Conservation (phyloP, 2,888 invertebrate genomes). For the Ethmia dodecea region DNA sequence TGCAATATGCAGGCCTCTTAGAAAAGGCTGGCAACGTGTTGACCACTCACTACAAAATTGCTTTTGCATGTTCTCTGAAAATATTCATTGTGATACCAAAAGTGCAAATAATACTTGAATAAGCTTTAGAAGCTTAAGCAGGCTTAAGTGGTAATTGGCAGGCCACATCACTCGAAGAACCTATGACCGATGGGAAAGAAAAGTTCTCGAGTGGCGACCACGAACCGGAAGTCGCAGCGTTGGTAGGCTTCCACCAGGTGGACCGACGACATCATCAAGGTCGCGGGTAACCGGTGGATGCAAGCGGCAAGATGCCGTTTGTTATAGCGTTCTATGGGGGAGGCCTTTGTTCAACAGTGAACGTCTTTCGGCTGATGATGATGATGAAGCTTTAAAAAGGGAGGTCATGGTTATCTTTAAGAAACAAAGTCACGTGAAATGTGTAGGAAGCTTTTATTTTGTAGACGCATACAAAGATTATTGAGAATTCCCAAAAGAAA, state of each 20-base stretch:
- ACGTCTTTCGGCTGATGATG: not conserved
- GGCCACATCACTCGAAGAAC: not conserved
- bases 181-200: too few relatives aligned
- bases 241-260: not conserved
- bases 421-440: too few relatives aligned
- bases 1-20: slow-evolving; percentile 23
- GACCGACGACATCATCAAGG: not conserved
- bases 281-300: not conserved
- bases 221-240: not conserved
- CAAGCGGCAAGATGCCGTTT: not conserved
- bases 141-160: not conserved
- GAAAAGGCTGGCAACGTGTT: not conserved
- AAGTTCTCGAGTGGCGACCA: not conserved
- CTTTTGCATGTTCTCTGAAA: too few relatives aligned
- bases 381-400: not conserved
- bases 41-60: slow-evolving; percentile 2
- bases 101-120: not conserved
- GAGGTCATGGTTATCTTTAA: not conserved
- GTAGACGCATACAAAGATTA: too few relatives aligned
- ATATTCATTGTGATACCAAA: not conserved
- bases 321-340: not conserved
- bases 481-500: not conserved
- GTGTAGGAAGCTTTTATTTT: too few relatives aligned
- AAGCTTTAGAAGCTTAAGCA: not conserved
- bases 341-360: not conserved